phyloP scores from a whole-genome alignment of 1,140 invertebrate genomes.

The Lordiphosa stackelbergi region DNA sequence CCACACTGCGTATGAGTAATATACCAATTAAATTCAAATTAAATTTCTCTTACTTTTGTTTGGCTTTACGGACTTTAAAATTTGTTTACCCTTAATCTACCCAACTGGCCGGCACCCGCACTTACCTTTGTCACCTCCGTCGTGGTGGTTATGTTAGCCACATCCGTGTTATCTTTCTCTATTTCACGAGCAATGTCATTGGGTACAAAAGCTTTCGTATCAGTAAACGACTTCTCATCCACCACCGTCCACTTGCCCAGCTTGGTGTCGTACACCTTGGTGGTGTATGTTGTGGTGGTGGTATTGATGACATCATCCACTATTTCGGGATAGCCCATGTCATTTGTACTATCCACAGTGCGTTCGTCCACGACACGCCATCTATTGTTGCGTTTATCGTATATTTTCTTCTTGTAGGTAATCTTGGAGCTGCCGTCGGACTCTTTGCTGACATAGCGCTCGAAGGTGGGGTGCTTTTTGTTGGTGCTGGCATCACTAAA shows the following conservation, averaged over 20 bases:
- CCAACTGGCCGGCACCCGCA: no score
- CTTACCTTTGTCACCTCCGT: slow-evolving; percentile 77
- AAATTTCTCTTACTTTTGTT: background rate
- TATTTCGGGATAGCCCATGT: slow-evolving; percentile 75
- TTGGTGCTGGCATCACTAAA: slow-evolving; percentile 56
- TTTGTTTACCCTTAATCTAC: no score
- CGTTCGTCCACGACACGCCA: slow-evolving; percentile 76
- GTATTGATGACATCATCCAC: slow-evolving; percentile 77
- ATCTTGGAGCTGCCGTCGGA: slow-evolving; percentile 66
- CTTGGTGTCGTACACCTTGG: slow-evolving; percentile 76
- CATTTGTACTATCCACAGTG: slow-evolving; percentile 62
- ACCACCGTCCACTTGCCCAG: slow-evolving; percentile 74
- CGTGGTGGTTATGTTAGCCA: slow-evolving; percentile 77
- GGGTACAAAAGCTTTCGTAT: slow-evolving; percentile 73
- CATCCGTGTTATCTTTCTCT: slow-evolving; percentile 77
- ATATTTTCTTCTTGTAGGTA: slow-evolving; percentile 76
- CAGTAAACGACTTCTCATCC: slow-evolving; percentile 75
- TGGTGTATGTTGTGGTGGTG: slow-evolving; percentile 76
- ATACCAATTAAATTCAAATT: background rate
- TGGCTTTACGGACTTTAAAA: background rate
- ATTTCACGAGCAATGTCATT: slow-evolving; percentile 77
- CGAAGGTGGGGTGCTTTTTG: slow-evolving; percentile 63
- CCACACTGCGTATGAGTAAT: no score
- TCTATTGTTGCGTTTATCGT: slow-evolving; percentile 69
- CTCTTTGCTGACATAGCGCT: slow-evolving; percentile 74